Base-by-base conservation (phyloP, 2,113 vertebrate species). In the Oryzias melastigma region DNA sequence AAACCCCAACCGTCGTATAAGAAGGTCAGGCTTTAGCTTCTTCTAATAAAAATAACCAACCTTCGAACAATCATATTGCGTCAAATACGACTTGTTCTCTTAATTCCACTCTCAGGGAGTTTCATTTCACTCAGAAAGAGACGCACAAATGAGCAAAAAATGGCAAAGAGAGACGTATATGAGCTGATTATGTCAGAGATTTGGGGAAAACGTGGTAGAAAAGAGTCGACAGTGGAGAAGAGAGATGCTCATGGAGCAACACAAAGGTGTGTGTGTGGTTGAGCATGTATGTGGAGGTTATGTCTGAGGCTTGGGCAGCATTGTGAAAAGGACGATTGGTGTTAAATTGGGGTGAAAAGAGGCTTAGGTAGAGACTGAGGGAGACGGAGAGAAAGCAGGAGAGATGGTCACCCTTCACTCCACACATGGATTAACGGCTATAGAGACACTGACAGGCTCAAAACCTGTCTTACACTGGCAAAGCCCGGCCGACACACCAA, bases 341-440 rank as follows among this genome's bases (percentile, higher is more conserved):
- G 87, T 87, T 87, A 87, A 89, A 89, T 89, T 87, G 85, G 73
- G 87, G 82, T 86, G 85, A 89, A 89, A 87, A 86, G 79, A 83
- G 64, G 82, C 82, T 87, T 84, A 81, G 75, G 66, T 59, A 41
- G 59, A 69, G 65, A 78, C 52, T 70, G 57, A 87, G 57, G 64
- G 71, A 63, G 51, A 87, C 54, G 63, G 71, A 68, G 51, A 65
- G 73, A 59, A 73, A 62, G 69, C 50, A 59, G 75, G 65, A 65
- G 78, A 65, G 78, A 87, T 77, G 82, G 87, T 86, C 87, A 89
- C 68, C 85, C 87, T 79, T 83, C 82, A 82, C 69, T 85, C 85
- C 82, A 86, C 87, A 82, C 87, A 77, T 82, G 85, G 87, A 86
- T 89, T 89, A 86, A 56, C 80, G 66, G 75, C 73, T 80, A 82